phyloP scores from a whole-genome alignment of 2,797 vertebrate genomes.

The Glossophaga mutica region DNA sequence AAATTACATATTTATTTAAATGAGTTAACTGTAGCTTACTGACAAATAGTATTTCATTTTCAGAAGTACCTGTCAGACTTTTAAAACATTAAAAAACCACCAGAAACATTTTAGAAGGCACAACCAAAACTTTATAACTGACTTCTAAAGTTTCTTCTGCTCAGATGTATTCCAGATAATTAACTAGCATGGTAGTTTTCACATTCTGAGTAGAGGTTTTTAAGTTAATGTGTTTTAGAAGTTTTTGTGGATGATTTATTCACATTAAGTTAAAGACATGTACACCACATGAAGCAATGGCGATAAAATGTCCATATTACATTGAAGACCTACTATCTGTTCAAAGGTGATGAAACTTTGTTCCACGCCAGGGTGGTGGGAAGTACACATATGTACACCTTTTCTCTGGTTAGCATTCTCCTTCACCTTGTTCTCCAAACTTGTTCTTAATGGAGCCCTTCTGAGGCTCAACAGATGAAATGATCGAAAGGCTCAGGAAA shows the following conservation, averaged over 20 bases:
- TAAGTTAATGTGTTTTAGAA: constrained; percentile 20
- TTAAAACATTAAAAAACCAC: constrained; percentile 65
- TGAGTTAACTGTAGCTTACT: constrained; percentile 67
- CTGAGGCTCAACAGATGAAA: background rate
- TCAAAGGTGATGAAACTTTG: background rate
- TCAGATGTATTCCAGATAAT: constrained; percentile 59
- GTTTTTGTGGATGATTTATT: background rate
- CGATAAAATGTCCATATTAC: background rate
- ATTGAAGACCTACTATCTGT: background rate
- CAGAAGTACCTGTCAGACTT: constrained; percentile 67
- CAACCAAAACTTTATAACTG: constrained; percentile 56
- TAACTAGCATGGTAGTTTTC: constrained; percentile 22
- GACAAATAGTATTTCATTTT: constrained; percentile 73
- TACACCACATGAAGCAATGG: background rate
- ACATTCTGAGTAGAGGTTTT: background rate
- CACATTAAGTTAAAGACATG: constrained; percentile 9
- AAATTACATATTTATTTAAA: constrained; percentile 69
- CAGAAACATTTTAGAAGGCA: constrained; percentile 63
- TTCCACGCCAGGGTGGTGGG: background rate
- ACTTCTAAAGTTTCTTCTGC: constrained; percentile 64
- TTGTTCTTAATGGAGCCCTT: background rate
- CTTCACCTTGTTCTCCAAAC: background rate
- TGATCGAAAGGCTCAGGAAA: background rate
- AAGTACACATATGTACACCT: background rate
- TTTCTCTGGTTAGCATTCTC: background rate